phyloP scores from a whole-genome alignment of 2,888 invertebrate genomes.

The Drosophila paracracens region DNA sequence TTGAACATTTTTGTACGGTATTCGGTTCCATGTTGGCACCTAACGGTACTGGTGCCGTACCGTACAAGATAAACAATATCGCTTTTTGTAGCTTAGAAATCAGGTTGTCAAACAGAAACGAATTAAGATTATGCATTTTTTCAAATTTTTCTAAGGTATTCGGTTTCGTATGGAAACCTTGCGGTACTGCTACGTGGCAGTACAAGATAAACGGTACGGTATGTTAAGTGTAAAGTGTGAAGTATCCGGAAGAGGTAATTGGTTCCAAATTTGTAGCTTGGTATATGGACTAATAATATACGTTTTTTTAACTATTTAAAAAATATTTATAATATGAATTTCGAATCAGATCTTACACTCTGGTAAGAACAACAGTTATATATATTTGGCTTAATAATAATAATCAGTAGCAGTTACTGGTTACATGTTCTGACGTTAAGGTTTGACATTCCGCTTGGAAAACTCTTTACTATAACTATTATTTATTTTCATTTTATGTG shows the following conservation, averaged over 20 bases:
- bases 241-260: neutral
- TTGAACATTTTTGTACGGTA: neutral
- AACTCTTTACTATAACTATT: neutral
- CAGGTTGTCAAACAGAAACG: neutral
- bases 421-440: neutral
- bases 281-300: neutral
- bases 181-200: neutral
- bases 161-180: neutral
- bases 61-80: neutral
- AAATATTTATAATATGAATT: neutral
- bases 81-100: neutral
- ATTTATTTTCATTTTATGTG: neutral
- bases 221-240: neutral
- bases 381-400: neutral
- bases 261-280: neutral
- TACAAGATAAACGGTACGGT: neutral
- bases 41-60: neutral
- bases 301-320: neutral
- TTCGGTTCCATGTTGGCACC: neutral
- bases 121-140: neutral
- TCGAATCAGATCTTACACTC: neutral
- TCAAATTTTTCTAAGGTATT: neutral
- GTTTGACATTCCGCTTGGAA: neutral
- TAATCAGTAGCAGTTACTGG: neutral
- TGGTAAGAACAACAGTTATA: neutral